Evolutionary conservation across 2,797 vertebrate genomes (phyloP).

Genomic region (Melanotaenia parkinsoni): DNA sequence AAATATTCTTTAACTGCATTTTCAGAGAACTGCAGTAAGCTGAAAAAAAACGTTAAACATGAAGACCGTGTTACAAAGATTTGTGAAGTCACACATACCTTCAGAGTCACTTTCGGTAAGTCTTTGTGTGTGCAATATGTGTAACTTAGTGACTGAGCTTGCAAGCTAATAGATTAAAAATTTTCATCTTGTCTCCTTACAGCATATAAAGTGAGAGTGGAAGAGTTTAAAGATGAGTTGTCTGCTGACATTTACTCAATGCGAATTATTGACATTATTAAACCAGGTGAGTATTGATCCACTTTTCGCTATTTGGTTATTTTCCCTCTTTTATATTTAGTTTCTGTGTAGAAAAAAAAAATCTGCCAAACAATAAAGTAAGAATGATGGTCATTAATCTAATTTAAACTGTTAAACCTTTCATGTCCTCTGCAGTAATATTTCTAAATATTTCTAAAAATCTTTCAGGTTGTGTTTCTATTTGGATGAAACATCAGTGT

Average conservation of each 20-base stretch:
- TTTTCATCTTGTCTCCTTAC: conserved; percentile 1
- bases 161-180: conserved; percentile 1
- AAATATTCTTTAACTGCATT: not conserved
- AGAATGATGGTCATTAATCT: too few relatives aligned
- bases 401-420: too few relatives aligned
- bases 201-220: conserved; percentile 62
- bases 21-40: conserved; percentile 73
- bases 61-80: conserved; percentile 33
- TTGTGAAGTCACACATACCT: conserved; percentile 48
- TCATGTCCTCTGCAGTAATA: too few relatives aligned
- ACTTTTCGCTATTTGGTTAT: too few relatives aligned
- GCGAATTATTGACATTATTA: conserved; percentile 38
- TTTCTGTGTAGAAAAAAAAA: too few relatives aligned
- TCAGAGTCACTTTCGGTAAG: conserved; percentile 72
- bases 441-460: too few relatives aligned
- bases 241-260: conserved; percentile 51
- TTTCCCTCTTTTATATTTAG: too few relatives aligned
- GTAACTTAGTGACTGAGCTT: not conserved
- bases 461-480: too few relatives aligned
- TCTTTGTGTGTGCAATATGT: not conserved
- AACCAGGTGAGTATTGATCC: conserved; percentile 52
- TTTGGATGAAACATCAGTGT: too few relatives aligned
- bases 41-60: conserved; percentile 51
- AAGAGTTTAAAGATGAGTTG: not conserved
- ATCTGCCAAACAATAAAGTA: too few relatives aligned